Base-by-base conservation (phyloP, 2,888 invertebrate genomes). In the Pristionchus mayeri region DNA sequence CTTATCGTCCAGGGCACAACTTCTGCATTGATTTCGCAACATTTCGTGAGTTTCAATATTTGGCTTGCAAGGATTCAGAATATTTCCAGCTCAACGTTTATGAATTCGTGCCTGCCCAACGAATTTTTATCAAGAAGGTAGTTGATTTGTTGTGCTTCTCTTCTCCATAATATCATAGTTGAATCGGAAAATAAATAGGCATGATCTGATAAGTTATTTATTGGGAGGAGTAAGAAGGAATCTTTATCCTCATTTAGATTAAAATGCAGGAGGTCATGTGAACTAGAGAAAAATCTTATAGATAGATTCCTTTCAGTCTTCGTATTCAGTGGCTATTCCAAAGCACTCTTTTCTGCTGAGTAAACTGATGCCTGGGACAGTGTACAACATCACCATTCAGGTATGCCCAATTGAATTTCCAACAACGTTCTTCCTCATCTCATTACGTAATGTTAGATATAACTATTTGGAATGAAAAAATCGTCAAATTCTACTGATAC, bases 301-400 rank as follows among this genome's bases (percentile, higher is more conserved):
- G n/a, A 44, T 44, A 44, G 6, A 44, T 44, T 71, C 1, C 4
- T 44, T 40, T 0, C 48, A 52, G 76, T 11, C 52, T 0, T 27
- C 82, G 16, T 60, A 44, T 21, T 63, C 63, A 0, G 34, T 82
- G 21, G 18, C 82, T 7, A 86, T 90, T 16, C 89, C 89, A 0
- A 85, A 87, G n/a, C 86, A 89, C n/a, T 81, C 88, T 0, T 82
- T 87, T 13, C 76, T 85, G 2, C 84, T 89, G 21, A 86, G 86
- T 34, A 86, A 86, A 21, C 84, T 90, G 34, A 63, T 81, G 24
- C 89, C 90, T 0, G 87, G 86, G 13, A 86, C 87, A 0, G 89
- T 88, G 1, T 90, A 89, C 84, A 90, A 90, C 76, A 79, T 90
- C 16, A 90, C 90, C 30, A 84, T 90, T 2, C 89, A 90, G 85